Base-by-base conservation (phyloP, 2,888 invertebrate species). In the Laspeyria flexula region DNA sequence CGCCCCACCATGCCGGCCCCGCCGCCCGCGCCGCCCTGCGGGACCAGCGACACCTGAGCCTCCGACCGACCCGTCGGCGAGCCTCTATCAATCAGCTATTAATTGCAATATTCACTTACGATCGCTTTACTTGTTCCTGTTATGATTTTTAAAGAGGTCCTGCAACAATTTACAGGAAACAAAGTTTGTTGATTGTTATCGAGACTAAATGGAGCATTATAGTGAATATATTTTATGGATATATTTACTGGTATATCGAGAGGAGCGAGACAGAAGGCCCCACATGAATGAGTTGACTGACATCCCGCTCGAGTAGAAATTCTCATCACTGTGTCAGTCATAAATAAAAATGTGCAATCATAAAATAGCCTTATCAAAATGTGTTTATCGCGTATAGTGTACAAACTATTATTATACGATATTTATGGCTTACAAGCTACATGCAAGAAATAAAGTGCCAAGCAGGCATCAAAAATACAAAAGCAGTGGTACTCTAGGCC, bases 141-240 rank as follows among this genome's bases (percentile, higher is more conserved):
- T 77, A 73, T 72, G 76, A 73, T 75, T 70, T 71, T 72, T 65
- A 71, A 77, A 79, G 72, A 77, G 78, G 73, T 71, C 82, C 85
- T 86, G 85, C 56, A 86, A 85, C 85, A 85, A 85, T 75, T 78
- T 73, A 79, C 67, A 73, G 51, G 51, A 46, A 58, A 53, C 51
- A 55, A 49, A 33, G 55, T 51, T 51, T 53, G 56, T 43, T 6
- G 25, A 30, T 10, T 11, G 5, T 30, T 43, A 30, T 33, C 34
- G 27, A 18, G 54, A 9, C 18, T 41, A 30, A 25, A 33, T 41
- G 9, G 18, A 18, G 5, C 18, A 18, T 3, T 18, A 18, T 18
- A 40, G 16, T 9, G 1, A 15, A 12, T 12, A 33, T 33, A 33
- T 30, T 30, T 30, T 6, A 9, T 9, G 5, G 5, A 11, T 30